Conservation (phyloP, 2,113 vertebrate species). For the Pontoporia blainvillei region DNA sequence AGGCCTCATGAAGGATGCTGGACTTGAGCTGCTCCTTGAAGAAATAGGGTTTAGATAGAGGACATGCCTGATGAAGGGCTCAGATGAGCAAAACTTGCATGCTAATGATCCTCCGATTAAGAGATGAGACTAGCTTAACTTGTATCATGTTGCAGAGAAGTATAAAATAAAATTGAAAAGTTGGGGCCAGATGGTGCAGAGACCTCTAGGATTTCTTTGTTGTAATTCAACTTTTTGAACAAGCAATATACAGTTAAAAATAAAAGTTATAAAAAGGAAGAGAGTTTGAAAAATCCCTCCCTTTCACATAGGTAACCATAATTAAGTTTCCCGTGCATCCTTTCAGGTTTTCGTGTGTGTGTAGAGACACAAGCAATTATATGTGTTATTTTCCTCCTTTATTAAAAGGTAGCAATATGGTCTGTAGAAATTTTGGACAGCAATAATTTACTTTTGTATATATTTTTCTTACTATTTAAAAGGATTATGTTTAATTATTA, state of each 20-base stretch:
- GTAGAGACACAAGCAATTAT: neutral
- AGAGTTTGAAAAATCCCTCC: neutral
- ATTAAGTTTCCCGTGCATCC: neutral
- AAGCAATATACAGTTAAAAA: neutral
- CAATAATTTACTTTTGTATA: neutral
- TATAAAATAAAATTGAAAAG: neutral
- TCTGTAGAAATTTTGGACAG: neutral
- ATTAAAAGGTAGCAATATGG: neutral
- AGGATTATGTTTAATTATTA: neutral
- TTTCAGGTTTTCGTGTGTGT: neutral
- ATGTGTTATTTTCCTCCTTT: neutral
- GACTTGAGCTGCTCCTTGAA: neutral
- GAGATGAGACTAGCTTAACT: neutral
- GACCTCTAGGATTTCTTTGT: neutral
- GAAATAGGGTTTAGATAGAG: neutral
- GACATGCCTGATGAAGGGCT: neutral
- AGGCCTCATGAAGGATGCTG: neutral
- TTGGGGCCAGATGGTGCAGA: neutral
- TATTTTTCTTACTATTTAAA: neutral
- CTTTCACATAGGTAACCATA: neutral
- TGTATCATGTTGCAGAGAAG: neutral
- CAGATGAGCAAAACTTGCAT: neutral
- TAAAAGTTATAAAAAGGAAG: neutral
- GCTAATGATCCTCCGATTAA: neutral
- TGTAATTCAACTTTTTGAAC: neutral